A percentile compares a stretch with the other conserved stretches of the same genome.
These are phyloP conservation scores for Hapalemur alaotrensis DNA, from an alignment of 2,797 vertebrate species.

Conservation along the genomic window DNA sequence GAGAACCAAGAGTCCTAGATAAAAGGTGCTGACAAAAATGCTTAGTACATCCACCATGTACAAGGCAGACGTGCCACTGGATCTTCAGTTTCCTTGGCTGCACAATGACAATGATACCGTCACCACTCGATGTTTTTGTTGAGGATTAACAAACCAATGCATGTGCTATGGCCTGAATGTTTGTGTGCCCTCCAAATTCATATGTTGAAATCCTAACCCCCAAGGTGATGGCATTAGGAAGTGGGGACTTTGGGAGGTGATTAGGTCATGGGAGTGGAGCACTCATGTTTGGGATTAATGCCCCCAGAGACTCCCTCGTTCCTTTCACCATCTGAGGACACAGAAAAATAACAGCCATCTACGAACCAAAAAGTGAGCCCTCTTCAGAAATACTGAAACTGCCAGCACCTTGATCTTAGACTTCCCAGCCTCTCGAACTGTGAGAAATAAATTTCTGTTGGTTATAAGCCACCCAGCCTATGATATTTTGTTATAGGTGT, in stretches of 20 bases:
- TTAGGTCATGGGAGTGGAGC: neutral
- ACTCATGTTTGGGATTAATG: neutral
- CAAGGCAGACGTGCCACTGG: neutral
- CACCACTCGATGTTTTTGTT: neutral
- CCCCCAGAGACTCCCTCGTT: neutral
- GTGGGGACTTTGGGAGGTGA: neutral
- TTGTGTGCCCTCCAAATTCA: neutral
- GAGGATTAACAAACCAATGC: neutral
- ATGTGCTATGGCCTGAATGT: neutral
- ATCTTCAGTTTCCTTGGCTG: neutral
- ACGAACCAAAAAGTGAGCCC: neutral
- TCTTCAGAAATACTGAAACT: neutral
- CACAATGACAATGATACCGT: neutral
- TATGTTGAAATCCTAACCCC: neutral
- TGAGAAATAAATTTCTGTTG: neutral
- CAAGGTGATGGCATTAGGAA: neutral
- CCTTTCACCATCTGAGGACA: neutral
- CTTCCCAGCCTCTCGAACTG: neutral
- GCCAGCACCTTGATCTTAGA: neutral
- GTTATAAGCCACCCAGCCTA: neutral
- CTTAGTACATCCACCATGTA: neutral
- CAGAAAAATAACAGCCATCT: neutral
- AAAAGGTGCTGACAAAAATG: neutral
- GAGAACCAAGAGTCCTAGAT: neutral
- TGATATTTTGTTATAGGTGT: neutral